Conservation (phyloP, 2,113 vertebrate species). For the Cynoglossus semilaevis region DNA sequence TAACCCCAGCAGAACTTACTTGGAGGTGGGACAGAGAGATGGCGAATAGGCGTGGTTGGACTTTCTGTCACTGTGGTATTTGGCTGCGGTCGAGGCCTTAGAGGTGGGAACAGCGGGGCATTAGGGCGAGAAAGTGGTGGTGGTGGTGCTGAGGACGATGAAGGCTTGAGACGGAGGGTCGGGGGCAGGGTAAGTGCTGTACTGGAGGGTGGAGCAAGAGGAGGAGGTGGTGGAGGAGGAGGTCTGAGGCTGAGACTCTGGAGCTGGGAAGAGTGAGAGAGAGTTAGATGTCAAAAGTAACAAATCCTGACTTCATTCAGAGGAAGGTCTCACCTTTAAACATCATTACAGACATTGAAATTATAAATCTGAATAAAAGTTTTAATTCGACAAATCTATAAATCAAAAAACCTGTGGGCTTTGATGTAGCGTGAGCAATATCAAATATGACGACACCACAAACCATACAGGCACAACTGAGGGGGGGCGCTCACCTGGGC, state of each 20-base stretch:
- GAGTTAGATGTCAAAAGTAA: not conserved
- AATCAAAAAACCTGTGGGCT: no score
- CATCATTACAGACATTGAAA: no score
- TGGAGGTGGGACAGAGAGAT: conserved; percentile 74
- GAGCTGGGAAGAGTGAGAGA: conserved; percentile 46
- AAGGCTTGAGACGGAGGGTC: conserved; percentile 66
- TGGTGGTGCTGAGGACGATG: conserved; percentile 32
- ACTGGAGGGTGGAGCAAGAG: no score
- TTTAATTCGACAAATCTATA: no score
- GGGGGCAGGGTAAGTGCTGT: conserved; percentile 69
- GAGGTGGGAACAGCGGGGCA: conserved; percentile 65
- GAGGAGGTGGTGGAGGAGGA: conserved; percentile 59
- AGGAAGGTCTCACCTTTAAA: no score
- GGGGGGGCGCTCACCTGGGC: conserved; percentile 73
- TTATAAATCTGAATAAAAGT: no score
- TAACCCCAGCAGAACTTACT: conserved; percentile 48
- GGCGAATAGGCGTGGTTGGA: conserved; percentile 48
- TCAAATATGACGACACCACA: no score
- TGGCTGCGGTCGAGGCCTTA: conserved; percentile 65
- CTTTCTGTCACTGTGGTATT: conserved; percentile 49
- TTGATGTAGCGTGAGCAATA: no score
- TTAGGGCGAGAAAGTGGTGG: conserved; percentile 58
- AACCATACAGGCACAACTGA: no score
- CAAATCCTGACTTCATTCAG: no score
- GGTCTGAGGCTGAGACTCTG: conserved; percentile 74